Percentiles rank a stretch among this genome's conserved stretches.
These are phyloP conservation scores for Varanus salvator DNA, from an alignment of 2,113 vertebrate species.

Conservation along the genomic window DNA sequence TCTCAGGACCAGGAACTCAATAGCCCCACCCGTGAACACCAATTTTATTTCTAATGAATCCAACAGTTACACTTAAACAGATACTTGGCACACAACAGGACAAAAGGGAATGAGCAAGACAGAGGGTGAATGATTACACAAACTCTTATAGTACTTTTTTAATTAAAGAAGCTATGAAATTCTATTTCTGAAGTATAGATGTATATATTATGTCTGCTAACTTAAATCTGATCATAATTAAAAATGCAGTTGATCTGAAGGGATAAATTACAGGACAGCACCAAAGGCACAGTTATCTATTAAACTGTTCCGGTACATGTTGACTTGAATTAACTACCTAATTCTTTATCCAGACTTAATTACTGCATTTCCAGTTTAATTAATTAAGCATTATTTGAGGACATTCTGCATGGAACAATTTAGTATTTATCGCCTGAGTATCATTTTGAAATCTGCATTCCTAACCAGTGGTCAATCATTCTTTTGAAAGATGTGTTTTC, in stretches of 20 bases:
- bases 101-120: background rate
- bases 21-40: background rate
- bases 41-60: background rate
- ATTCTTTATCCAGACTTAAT: constrained; percentile 11
- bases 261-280: background rate
- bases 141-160: background rate
- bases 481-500: background rate
- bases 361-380: constrained; percentile 12
- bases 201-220: background rate
- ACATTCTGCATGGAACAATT: background rate
- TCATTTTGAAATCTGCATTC: background rate
- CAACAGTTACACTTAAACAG: background rate
- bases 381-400: background rate
- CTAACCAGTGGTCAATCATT: background rate
- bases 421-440: background rate
- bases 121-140: background rate
- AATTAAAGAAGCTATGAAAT: background rate
- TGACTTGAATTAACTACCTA: constrained; percentile 9
- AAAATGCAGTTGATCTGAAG: background rate
- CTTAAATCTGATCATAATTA: background rate
- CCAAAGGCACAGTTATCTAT: background rate
- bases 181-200: background rate
- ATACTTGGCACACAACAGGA: background rate
- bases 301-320: background rate
- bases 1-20: background rate